Evolutionary conservation across 2,113 vertebrate species (phyloP).

Genomic region (Dunckerocampus dactyliophorus): DNA sequence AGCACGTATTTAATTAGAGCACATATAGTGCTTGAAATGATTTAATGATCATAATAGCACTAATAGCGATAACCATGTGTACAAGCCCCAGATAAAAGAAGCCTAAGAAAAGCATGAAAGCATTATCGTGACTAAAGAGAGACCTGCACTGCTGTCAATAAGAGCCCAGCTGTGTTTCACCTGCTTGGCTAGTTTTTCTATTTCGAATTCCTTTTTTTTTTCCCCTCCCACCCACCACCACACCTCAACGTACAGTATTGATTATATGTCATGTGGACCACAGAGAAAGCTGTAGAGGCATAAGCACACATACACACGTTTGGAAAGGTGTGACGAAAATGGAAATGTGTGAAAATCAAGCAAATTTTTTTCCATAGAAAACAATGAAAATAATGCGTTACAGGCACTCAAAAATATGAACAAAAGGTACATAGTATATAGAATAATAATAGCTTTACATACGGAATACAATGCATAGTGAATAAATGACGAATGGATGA

Average conservation of each 20-base stretch:
- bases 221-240: neutral
- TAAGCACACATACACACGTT: neutral
- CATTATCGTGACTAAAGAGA: slow-evolving; percentile 44
- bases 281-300: neutral
- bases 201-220: slow-evolving; percentile 10
- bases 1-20: slow-evolving; percentile 2
- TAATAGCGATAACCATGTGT: slow-evolving; percentile 32
- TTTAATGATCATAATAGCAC: slow-evolving; percentile 24
- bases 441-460: too few relatives aligned
- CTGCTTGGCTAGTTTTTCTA: slow-evolving; percentile 35
- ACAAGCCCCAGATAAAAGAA: slow-evolving; percentile 24
- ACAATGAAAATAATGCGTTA: too few relatives aligned
- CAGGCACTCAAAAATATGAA: too few relatives aligned
- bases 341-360: too few relatives aligned
- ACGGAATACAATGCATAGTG: too few relatives aligned
- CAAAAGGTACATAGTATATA: too few relatives aligned
- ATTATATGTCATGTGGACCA: slow-evolving; percentile 24
- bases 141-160: slow-evolving; percentile 26
- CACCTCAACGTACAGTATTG: slow-evolving; percentile 8
- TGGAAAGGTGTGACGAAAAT: too few relatives aligned
- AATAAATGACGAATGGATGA: too few relatives aligned
- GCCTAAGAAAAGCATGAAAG: slow-evolving; percentile 46
- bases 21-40: slow-evolving; percentile 16
- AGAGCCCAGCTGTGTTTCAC: slow-evolving; percentile 24
- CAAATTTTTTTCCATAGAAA: too few relatives aligned